These are phyloP conservation scores for Colletes gigas DNA, from an alignment of 1,140 invertebrate species.

Conservation along the genomic window DNA sequence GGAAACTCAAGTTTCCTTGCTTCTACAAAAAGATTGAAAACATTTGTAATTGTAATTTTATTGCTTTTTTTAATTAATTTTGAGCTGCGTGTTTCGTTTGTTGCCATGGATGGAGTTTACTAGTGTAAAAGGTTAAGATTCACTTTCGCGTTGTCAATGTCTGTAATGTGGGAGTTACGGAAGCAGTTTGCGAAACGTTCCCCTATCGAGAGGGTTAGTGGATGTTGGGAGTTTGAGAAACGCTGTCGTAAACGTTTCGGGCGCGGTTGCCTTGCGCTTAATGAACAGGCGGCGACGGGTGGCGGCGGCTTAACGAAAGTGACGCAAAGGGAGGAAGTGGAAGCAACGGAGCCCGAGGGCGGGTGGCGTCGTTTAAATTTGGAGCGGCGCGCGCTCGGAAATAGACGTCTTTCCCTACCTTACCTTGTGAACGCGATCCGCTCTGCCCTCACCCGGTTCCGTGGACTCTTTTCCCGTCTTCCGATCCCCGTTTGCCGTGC, in stretches of 20 bases:
- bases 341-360: constrained; percentile 36
- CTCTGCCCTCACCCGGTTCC: constrained; percentile 34
- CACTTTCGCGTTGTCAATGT: no score
- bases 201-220: no score
- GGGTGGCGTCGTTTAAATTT: constrained; percentile 70
- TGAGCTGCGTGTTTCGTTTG: no score
- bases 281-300: constrained; percentile 47
- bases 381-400: constrained; percentile 59
- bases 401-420: constrained; percentile 60
- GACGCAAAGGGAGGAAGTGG: constrained; percentile 49
- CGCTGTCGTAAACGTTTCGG: not conserved
- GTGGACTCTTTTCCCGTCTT: constrained; percentile 38
- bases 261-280: constrained; percentile 33
- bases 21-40: no score
- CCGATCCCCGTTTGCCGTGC: not conserved
- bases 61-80: no score
- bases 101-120: no score
- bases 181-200: no score
- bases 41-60: no score
- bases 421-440: constrained; percentile 54
- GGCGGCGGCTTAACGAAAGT: constrained; percentile 53
- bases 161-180: no score
- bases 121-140: no score
- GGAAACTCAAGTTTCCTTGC: no score
- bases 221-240: no score